Conservation (phyloP, 2,113 vertebrate species). For the Pomatorhinus ruficollis region DNA sequence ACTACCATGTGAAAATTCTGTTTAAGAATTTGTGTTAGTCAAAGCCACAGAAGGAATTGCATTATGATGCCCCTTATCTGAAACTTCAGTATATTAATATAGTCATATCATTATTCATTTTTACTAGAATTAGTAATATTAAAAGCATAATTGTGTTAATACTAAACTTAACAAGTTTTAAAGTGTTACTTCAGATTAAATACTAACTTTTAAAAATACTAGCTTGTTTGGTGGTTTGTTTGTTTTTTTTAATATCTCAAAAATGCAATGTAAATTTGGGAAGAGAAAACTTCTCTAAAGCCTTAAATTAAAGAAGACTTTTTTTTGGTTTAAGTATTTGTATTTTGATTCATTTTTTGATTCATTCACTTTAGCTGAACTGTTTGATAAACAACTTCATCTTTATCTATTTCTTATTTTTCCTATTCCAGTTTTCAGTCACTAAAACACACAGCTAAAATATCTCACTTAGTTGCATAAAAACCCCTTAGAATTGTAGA, state of each 20-base stretch:
- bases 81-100: not conserved
- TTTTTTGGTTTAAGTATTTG: not conserved
- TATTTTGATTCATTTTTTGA: not conserved
- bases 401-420: not conserved
- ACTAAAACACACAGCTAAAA: not conserved
- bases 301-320: not conserved
- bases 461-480: not conserved
- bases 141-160: not conserved
- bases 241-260: not conserved
- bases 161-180: not conserved
- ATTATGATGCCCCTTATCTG: not conserved
- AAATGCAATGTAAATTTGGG: not conserved
- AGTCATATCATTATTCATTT: not conserved
- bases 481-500: not conserved
- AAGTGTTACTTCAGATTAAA: not conserved
- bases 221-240: not conserved
- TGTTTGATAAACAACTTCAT: not conserved
- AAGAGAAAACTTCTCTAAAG: not conserved
- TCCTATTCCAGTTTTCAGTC: not conserved
- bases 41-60: not conserved
- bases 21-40: not conserved
- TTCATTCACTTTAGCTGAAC: not conserved
- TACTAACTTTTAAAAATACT: not conserved
- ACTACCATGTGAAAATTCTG: not conserved
- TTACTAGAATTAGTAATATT: not conserved